These are phyloP conservation scores for Beroe forskalii DNA, from an alignment of 37 sponge, comb jelly and placozoan genomes.

Conservation along the genomic window DNA sequence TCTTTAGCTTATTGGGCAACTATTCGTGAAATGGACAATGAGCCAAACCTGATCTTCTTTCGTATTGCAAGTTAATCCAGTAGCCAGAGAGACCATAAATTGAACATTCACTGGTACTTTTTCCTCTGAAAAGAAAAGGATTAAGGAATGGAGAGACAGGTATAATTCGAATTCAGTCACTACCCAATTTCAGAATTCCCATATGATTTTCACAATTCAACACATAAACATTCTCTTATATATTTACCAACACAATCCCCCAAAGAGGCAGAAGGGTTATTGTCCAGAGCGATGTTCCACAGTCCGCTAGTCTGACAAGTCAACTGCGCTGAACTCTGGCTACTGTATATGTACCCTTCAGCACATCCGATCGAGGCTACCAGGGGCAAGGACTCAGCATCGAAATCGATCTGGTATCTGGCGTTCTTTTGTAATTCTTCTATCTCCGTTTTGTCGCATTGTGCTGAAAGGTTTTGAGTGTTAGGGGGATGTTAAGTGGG, in stretches of 20 bases:
- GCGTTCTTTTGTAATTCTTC: neutral
- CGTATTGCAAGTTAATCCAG: neutral
- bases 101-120: neutral
- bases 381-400: neutral
- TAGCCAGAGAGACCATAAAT: neutral
- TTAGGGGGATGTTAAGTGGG: no score
- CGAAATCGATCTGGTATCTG: neutral
- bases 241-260: conserved; percentile 43
- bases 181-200: no score
- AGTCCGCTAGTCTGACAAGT: conserved; percentile 18
- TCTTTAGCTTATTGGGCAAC: no score
- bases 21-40: no score
- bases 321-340: conserved; percentile 17
- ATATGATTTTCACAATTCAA: no score
- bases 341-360: conserved; percentile 15
- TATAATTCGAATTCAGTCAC: no score
- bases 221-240: no score
- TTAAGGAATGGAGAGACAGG: no score
- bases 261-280: neutral
- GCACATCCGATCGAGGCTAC: neutral
- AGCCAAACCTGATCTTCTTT: conserved; percentile 4
- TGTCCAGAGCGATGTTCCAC: neutral
- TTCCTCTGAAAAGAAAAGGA: neutral
- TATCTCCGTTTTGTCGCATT: conserved; percentile 14
- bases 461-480: neutral